Evolutionary conservation across 2,797 vertebrate genomes (phyloP).

Genomic region (Knipowitschia caucasica): DNA sequence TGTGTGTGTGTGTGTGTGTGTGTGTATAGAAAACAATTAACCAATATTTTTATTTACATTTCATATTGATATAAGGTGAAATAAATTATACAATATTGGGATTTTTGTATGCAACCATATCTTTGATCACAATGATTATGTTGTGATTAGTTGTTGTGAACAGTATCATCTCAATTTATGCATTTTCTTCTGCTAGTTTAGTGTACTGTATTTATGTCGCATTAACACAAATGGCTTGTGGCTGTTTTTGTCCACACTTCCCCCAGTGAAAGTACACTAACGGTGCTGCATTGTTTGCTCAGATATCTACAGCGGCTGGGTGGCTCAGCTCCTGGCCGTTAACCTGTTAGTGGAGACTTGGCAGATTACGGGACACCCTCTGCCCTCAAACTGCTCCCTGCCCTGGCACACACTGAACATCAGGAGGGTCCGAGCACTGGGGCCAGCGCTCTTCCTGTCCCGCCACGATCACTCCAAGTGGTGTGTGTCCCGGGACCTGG

Average conservation of each 20-base stretch:
- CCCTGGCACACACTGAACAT: conserved; percentile 84
- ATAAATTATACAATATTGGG: too few relatives aligned
- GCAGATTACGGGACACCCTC: conserved; percentile 69
- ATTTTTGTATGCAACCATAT: too few relatives aligned
- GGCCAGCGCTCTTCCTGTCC: conserved; percentile 72
- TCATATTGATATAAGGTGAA: too few relatives aligned
- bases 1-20: too few relatives aligned
- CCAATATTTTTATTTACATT: too few relatives aligned
- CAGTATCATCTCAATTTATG: too few relatives aligned
- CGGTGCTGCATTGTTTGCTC: conserved; percentile 8
- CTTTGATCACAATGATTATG: too few relatives aligned
- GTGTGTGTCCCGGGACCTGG: conserved; percentile 77
- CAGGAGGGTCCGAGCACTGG: conserved; percentile 65
- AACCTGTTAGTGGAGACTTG: conserved; percentile 87
- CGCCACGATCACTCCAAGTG: conserved; percentile 89
- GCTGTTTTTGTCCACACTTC: not conserved
- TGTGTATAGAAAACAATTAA: too few relatives aligned
- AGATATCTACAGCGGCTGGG: conserved; percentile 91
- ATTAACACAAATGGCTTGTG: too few relatives aligned
- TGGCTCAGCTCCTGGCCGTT: conserved; percentile 80
- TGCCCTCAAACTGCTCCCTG: conserved; percentile 90
- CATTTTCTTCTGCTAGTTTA: too few relatives aligned
- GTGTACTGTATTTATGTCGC: too few relatives aligned
- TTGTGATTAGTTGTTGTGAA: too few relatives aligned
- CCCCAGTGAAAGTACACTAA: not conserved